Conservation (phyloP, 2,113 vertebrate genomes). For the Vulpes lagopus region DNA sequence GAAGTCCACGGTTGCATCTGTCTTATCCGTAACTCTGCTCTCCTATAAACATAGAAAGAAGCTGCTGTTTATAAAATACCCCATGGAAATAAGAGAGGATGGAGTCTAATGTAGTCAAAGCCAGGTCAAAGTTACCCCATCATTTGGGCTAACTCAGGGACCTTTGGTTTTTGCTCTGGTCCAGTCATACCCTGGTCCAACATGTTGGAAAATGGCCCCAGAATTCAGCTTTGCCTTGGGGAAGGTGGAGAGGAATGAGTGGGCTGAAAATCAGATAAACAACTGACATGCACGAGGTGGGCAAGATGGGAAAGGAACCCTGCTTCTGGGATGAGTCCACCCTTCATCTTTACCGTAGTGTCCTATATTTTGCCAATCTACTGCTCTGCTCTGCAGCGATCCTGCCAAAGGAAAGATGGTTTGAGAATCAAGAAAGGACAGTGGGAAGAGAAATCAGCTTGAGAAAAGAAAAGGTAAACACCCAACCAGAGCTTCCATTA, state of each 20-base stretch:
- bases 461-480: slow-evolving; percentile 83
- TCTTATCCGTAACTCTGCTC: slow-evolving; percentile 1
- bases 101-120: not conserved
- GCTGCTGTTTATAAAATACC: not conserved
- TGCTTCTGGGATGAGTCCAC: slow-evolving; percentile 92
- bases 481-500: slow-evolving; percentile 85
- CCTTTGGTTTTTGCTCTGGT: not conserved
- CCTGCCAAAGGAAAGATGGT: slow-evolving; percentile 94
- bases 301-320: slow-evolving; percentile 88
- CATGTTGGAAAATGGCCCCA: slow-evolving; percentile 64
- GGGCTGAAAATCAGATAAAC: slow-evolving; percentile 74
- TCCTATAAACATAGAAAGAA: not conserved
- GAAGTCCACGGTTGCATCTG: not conserved
- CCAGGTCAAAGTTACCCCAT: not conserved
- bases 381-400: slow-evolving; percentile 99
- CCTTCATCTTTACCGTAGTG: slow-evolving; percentile 94
- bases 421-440: slow-evolving; percentile 88
- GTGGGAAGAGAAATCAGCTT: slow-evolving; percentile 78
- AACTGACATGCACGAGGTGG: slow-evolving; percentile 83
- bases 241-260: slow-evolving; percentile 24
- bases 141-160: not conserved
- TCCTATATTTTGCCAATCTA: slow-evolving; percentile 99
- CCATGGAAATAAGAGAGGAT: not conserved
- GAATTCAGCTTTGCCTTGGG: slow-evolving; percentile 25
- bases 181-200: slow-evolving; percentile 6